A percentile compares a stretch with the other conserved stretches of the same genome.
Conservation (phyloP, 2,113 vertebrate genomes). For the Galemys pyrenaicus region DNA sequence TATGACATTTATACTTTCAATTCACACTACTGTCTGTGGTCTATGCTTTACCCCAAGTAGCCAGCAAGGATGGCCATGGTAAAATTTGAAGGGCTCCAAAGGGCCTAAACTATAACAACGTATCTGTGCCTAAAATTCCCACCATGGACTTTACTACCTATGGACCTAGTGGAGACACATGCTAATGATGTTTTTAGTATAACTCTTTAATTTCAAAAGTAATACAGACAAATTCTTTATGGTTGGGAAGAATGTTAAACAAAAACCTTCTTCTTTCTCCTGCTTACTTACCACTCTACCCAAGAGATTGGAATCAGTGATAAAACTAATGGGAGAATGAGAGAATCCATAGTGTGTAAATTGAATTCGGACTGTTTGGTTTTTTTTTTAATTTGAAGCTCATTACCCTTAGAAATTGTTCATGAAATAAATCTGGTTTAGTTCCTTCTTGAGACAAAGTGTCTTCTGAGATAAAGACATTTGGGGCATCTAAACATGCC, state of each 20-base stretch:
- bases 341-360: not conserved
- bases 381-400: not conserved
- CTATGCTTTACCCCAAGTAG: not conserved
- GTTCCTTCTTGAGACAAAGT: constrained; percentile 17
- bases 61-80: not conserved
- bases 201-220: constrained; percentile 13
- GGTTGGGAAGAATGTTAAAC: not conserved
- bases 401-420: constrained; percentile 10
- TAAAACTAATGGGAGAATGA: not conserved
- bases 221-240: not conserved
- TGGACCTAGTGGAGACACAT: not conserved
- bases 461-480: not conserved
- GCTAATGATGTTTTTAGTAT: not conserved
- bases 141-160: not conserved
- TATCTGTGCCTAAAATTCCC: not conserved
- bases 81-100: not conserved
- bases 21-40: not conserved
- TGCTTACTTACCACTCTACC: not conserved
- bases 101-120: not conserved
- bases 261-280: not conserved
- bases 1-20: not conserved
- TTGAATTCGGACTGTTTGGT: not conserved
- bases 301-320: not conserved
- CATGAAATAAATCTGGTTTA: not conserved
- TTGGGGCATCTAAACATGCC: not conserved